Evolutionary conservation across 2,888 invertebrate species (phyloP).

Genomic region (Cynaeus angustus): DNA sequence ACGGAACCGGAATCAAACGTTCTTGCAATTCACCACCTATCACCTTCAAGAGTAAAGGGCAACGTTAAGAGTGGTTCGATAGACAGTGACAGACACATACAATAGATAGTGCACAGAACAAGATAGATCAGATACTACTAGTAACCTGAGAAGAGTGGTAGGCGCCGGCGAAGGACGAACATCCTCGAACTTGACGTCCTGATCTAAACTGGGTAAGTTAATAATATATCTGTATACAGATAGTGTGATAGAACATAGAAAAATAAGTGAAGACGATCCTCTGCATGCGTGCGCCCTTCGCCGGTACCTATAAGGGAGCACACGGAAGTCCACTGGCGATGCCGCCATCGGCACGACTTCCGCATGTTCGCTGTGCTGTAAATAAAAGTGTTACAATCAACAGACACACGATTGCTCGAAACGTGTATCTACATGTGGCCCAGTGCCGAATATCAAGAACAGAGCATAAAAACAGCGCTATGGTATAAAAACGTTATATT

Average conservation of each 20-base stretch:
- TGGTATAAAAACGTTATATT: slow-evolving; percentile 44
- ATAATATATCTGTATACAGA: too few relatives aligned
- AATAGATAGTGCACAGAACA: slow-evolving; percentile 72
- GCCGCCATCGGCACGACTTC: slow-evolving; percentile 51
- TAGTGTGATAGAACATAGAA: too few relatives aligned
- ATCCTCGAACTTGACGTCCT: not conserved
- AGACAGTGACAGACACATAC: slow-evolving; percentile 74
- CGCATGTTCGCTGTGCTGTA: slow-evolving; percentile 63
- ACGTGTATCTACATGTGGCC: slow-evolving; percentile 70
- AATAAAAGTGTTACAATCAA: slow-evolving; percentile 66
- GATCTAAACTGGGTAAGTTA: too few relatives aligned
- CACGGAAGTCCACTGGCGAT: slow-evolving; percentile 40
- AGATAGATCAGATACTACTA: slow-evolving; percentile 74
- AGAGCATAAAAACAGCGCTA: slow-evolving; percentile 63
- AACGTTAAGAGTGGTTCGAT: slow-evolving; percentile 83
- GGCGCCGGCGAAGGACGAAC: slow-evolving; percentile 47
- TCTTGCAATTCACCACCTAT: slow-evolving; percentile 99
- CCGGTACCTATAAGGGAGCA: slow-evolving; percentile 46
- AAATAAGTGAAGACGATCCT: too few relatives aligned
- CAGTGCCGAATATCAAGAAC: slow-evolving; percentile 69
- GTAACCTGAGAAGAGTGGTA: slow-evolving; percentile 62
- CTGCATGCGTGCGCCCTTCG: slow-evolving; percentile 41
- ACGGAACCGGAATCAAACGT: slow-evolving; percentile 99
- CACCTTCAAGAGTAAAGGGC: slow-evolving; percentile 97
- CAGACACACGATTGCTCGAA: slow-evolving; percentile 72